Percentiles rank a stretch among this genome's conserved stretches.
These are phyloP conservation scores for Dolichoris vasculosae DNA, from an alignment of 1,140 invertebrate genomes.

Conservation along the genomic window DNA sequence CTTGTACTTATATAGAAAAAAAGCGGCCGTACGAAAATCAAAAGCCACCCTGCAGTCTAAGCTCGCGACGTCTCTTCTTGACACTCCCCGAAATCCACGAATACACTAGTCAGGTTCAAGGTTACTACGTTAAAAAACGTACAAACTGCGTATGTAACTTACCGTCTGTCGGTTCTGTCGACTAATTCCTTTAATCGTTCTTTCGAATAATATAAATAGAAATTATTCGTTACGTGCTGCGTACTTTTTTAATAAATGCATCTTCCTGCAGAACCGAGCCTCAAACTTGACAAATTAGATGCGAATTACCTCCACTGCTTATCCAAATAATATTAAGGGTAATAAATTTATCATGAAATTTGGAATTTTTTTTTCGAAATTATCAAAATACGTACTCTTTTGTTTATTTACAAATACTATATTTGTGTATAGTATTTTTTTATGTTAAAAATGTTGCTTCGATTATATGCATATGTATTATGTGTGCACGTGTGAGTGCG, in stretches of 20 bases:
- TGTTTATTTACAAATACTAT: conserved; percentile 27
- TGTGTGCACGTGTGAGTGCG: background rate
- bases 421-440: background rate
- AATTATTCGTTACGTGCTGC: background rate
- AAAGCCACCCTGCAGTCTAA: conserved; percentile 55
- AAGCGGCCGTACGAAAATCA: conserved; percentile 34
- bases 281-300: background rate
- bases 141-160: conserved; percentile 40
- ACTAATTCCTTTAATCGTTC: background rate
- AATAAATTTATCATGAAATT: too few species aligned
- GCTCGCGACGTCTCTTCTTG: conserved; percentile 46
- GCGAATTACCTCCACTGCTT: too few species aligned
- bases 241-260: background rate
- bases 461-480: background rate
- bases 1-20: conserved; percentile 59
- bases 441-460: background rate
- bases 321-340: too few species aligned
- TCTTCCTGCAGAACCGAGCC: background rate
- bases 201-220: background rate
- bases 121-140: conserved; percentile 61
- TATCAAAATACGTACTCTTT: background rate
- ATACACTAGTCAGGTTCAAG: conserved; percentile 74
- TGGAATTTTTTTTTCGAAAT: background rate
- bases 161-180: conserved; percentile 38
- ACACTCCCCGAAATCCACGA: conserved; percentile 69